Evolutionary conservation across 2,888 invertebrate species (phyloP).

Genomic region (Morinoia aosen): DNA sequence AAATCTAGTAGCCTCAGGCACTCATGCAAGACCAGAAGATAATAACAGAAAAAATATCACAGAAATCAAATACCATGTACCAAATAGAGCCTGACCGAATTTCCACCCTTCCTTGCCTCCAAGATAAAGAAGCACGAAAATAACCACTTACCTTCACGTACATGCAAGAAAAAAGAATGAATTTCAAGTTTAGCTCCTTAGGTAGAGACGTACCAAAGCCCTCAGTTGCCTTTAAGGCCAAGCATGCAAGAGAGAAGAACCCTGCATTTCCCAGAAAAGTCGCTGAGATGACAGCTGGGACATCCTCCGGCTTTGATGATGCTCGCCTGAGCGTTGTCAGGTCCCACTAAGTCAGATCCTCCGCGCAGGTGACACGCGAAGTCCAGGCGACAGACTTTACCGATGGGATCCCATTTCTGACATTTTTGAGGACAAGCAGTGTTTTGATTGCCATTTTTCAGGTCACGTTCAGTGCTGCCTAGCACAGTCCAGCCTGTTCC

Average conservation of each 20-base stretch:
- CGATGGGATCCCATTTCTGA: constrained; percentile 4
- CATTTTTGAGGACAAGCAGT: neutral
- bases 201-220: neutral
- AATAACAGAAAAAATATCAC: too few relatives aligned
- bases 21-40: too few relatives aligned
- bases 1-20: too few relatives aligned
- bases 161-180: neutral
- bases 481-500: neutral
- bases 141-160: neutral
- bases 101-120: too few relatives aligned
- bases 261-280: constrained; percentile 42
- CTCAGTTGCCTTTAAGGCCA: neutral
- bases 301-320: constrained; percentile 7
- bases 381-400: neutral
- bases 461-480: neutral
- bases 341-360: neutral
- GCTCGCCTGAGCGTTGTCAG: constrained; percentile 16
- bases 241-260: constrained; percentile 20
- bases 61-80: too few relatives aligned
- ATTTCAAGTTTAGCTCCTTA: neutral
- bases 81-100: too few relatives aligned
- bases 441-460: neutral
- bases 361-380: neutral
- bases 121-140: too few relatives aligned
- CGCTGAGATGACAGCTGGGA: neutral